These are phyloP conservation scores for Brachionus angularis DNA, from an alignment of 1,140 invertebrate species.

Conservation along the genomic window DNA sequence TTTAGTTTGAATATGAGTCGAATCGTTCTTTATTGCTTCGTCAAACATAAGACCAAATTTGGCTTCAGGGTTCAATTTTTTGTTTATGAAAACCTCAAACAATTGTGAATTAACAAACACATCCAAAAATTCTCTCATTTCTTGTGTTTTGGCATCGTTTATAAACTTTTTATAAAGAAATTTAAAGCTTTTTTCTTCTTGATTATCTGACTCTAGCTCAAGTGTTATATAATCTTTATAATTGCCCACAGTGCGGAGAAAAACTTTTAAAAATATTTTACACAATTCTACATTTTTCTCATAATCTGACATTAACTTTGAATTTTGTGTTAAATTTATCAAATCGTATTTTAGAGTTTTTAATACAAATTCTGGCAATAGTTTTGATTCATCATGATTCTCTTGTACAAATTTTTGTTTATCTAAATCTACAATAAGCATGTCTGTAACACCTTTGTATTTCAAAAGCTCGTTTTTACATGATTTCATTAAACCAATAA, in stretches of 20 bases:
- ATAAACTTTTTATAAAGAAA: slow-evolving; percentile 21
- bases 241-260: slow-evolving; percentile 12
- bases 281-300: slow-evolving; percentile 38
- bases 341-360: slow-evolving; percentile 61
- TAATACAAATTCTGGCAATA: slow-evolving; percentile 64
- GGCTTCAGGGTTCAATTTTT: not conserved
- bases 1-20: not conserved
- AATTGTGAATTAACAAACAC: slow-evolving; percentile 30
- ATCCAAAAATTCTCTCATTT: slow-evolving; percentile 5
- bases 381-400: slow-evolving; percentile 67
- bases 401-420: slow-evolving; percentile 47
- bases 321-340: slow-evolving; percentile 63
- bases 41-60: slow-evolving; percentile 21
- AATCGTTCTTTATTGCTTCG: slow-evolving; percentile 3
- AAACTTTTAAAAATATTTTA: slow-evolving; percentile 29
- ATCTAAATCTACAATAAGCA: slow-evolving; percentile 48
- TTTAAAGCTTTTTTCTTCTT: too few relatives aligned
- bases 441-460: slow-evolving; percentile 55
- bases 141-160: not conserved
- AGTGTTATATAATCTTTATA: not conserved
- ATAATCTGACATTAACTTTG: slow-evolving; percentile 51
- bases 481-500: slow-evolving; percentile 66
- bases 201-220: too few relatives aligned
- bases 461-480: slow-evolving; percentile 50
- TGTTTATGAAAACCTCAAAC: slow-evolving; percentile 30